Evolutionary conservation across 2,797 vertebrate genomes (phyloP).

Genomic region (Muscicapa comitata): DNA sequence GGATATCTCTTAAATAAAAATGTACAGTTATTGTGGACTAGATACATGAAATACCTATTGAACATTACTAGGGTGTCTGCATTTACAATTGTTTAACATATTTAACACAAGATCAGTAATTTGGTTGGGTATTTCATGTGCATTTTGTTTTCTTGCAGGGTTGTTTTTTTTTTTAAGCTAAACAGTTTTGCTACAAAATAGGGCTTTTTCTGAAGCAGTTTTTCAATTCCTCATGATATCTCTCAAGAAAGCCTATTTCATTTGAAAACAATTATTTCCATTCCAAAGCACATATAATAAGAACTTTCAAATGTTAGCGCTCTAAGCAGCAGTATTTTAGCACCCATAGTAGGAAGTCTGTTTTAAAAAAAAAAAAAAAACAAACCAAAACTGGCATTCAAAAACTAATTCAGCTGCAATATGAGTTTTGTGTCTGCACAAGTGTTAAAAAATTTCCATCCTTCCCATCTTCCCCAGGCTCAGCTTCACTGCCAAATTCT

Average conservation of each 20-base stretch:
- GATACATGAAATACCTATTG: not conserved
- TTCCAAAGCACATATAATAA: not conserved
- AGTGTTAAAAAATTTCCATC: not conserved
- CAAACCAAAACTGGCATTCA: not conserved
- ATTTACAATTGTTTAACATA: not conserved
- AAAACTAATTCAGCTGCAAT: not conserved
- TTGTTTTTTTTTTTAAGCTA: not conserved
- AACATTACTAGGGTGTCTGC: not conserved
- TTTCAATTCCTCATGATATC: not conserved
- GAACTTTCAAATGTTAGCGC: not conserved
- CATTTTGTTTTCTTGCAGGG: fast-evolving
- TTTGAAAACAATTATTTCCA: not conserved
- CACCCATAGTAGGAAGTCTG: not conserved
- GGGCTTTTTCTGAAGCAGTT: not conserved
- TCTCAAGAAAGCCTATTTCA: not conserved
- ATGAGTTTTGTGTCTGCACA: not conserved
- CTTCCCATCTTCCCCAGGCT: not conserved
- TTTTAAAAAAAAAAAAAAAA: not conserved
- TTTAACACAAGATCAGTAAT: not conserved
- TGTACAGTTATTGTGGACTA: not conserved
- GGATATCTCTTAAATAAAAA: not conserved
- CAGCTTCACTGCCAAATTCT: not conserved
- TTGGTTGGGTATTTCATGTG: not conserved
- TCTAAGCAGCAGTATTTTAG: not conserved
- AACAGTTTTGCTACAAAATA: not conserved